phyloP scores from a whole-genome alignment of 30 jellyfish, hydroid and myxozoan genomes.

The Turritopsis rubra region DNA sequence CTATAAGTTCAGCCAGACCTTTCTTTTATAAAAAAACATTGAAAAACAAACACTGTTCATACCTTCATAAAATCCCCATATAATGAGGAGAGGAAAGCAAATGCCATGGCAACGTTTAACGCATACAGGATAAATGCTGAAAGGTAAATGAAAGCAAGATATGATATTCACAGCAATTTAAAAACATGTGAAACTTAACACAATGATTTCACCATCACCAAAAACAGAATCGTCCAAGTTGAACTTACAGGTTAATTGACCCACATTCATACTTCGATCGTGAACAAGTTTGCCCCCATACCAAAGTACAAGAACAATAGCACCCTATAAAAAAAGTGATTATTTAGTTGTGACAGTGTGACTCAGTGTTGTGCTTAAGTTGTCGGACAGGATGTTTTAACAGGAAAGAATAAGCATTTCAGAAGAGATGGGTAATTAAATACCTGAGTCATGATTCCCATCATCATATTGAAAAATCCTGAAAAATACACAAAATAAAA shows the following conservation, averaged over 20 bases:
- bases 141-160: neutral
- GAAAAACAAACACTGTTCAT: too few relatives aligned
- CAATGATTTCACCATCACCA: neutral
- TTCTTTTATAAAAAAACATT: neutral
- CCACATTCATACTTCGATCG: constrained; percentile 68
- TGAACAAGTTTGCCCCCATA: constrained; percentile 95
- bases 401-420: neutral
- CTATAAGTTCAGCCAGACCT: too few relatives aligned
- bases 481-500: constrained; percentile 1
- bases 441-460: constrained; percentile 85
- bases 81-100: constrained; percentile 85
- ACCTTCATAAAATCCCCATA: constrained; percentile 97
- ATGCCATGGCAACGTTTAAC: constrained; percentile 94
- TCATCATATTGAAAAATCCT: constrained; percentile 65
- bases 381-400: neutral
- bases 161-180: neutral
- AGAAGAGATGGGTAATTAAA: neutral
- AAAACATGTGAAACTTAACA: neutral
- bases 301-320: constrained; percentile 90
- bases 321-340: constrained; percentile 51
- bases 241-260: constrained; percentile 70
- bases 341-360: neutral
- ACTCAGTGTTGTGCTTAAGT: neutral
- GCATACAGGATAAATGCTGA: constrained; percentile 86
- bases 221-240: neutral